Conservation (phyloP, 2,797 vertebrate species). For the Mormyrops boulengeri region DNA sequence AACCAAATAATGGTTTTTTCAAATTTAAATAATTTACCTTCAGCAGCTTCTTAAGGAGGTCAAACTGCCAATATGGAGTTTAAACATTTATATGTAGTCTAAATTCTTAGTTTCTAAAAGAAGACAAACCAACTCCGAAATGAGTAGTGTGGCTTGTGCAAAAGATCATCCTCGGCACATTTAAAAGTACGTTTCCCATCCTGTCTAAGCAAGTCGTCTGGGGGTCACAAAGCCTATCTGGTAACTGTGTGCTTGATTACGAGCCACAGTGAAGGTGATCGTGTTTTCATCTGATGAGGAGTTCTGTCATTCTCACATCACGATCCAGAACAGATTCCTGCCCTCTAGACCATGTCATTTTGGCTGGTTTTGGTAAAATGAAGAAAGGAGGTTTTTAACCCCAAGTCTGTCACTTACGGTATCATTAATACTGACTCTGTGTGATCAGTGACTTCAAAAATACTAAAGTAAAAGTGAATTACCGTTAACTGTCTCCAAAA, state of each 20-base stretch:
- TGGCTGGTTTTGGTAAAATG: slow-evolving; percentile 84
- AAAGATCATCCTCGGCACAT: slow-evolving; percentile 59
- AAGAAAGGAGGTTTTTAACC: slow-evolving; percentile 87
- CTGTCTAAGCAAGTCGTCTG: slow-evolving; percentile 41
- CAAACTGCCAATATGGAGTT: slow-evolving; percentile 67
- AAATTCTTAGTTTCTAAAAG: slow-evolving; percentile 65
- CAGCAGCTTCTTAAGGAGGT: slow-evolving; percentile 57
- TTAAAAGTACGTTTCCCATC: slow-evolving; percentile 71
- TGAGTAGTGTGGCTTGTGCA: slow-evolving; percentile 72
- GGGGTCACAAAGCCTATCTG: slow-evolving; percentile 36
- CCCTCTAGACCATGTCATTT: slow-evolving; percentile 67
- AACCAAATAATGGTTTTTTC: slow-evolving; percentile 72
- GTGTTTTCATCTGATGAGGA: slow-evolving; percentile 44
- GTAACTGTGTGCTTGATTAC: slow-evolving; percentile 75
- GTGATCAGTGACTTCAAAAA: slow-evolving; percentile 38
- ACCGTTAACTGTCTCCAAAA: slow-evolving; percentile 51
- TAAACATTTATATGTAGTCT: slow-evolving; percentile 72
- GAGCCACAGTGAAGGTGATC: slow-evolving; percentile 47
- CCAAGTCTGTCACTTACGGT: slow-evolving; percentile 91
- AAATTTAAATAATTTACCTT: slow-evolving; percentile 72
- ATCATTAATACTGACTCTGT: slow-evolving; percentile 78
- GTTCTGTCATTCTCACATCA: slow-evolving; percentile 75
- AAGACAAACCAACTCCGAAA: slow-evolving; percentile 52
- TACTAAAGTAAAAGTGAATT: slow-evolving; percentile 50
- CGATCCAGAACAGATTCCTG: slow-evolving; percentile 78